Base-by-base conservation (phyloP, 2,797 vertebrate genomes). In the Galaxias olidus region DNA sequence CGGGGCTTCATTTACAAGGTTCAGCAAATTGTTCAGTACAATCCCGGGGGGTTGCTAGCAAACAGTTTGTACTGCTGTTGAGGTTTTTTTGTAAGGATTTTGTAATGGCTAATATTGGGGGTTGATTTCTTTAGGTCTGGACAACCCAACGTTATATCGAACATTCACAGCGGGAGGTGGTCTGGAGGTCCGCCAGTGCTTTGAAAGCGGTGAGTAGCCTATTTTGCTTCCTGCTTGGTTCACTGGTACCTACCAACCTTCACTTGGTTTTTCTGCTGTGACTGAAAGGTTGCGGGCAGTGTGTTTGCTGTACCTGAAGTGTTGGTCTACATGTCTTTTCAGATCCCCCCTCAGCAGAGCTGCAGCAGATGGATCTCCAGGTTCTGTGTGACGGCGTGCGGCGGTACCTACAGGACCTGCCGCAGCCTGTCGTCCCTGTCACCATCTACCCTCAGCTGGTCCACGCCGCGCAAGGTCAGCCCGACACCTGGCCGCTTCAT, bases 331-430 rank as follows among this genome's bases (percentile, higher is more conserved):
- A n/a, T 43, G 13, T 42, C 12, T 55, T 4, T 54, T 59, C 77
- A 94, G 93, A 94, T 72, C 71, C 86, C 20, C 61, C 83, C 1
- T 73, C 87, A 0, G 44, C 91, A 71, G 97, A 99, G 73, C 85
- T 97, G 79, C 96, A 98, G 57, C 90, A 93, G 75, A 75, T 95
- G 14, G 97, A 98, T 58, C 87, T 98, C 19, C 90, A 94, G 0
- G 71, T 90, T 57, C 87, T 98, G 82, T 94, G 94, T 49, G 96
- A 98, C 1, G 91, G 93, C 76, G 90, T 98, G 63, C 94, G 93
- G 73, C 87, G 93, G 69, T 99, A 96, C 92, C 92, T 99, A 71
- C 84, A 94, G 82, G 97, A 99, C 69, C 91, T 99, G 48, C 96
- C 97, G 41, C 95, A 94, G 86, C 94, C 97, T 13, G 82, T 98